These are phyloP conservation scores for Amblyornis subalaris DNA, from an alignment of 2,113 vertebrate species.

Conservation along the genomic window DNA sequence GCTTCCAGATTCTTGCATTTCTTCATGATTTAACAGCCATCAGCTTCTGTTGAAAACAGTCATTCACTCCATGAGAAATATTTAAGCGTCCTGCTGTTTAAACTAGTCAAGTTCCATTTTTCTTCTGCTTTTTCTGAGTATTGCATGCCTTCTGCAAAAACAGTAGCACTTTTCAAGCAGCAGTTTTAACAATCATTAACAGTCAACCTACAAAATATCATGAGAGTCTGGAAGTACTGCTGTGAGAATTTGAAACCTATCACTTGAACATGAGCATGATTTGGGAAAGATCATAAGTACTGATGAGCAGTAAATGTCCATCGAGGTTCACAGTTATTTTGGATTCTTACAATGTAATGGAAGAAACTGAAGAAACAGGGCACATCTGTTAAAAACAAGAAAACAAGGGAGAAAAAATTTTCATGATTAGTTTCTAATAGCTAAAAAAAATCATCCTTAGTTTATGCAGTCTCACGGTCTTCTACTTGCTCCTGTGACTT, in stretches of 20 bases:
- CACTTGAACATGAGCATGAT: background rate
- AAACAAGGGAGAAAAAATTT: background rate
- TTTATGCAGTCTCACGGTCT: background rate
- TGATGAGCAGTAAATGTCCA: background rate
- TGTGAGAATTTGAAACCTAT: background rate
- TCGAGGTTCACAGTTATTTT: background rate
- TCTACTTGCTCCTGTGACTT: background rate
- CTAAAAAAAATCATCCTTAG: background rate
- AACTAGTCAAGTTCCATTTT: background rate
- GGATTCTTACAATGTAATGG: background rate
- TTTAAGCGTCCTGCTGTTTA: background rate
- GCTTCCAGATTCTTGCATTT: background rate
- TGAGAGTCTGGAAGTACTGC: background rate
- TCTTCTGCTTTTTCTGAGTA: background rate
- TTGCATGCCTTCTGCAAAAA: background rate
- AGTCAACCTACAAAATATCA: background rate
- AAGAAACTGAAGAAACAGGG: background rate
- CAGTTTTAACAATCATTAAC: background rate
- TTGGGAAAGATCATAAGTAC: background rate
- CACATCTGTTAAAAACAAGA: background rate
- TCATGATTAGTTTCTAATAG: background rate
- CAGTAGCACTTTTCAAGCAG: background rate
- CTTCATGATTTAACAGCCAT: background rate
- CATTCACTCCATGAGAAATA: background rate
- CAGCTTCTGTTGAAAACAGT: background rate